Evolutionary conservation across 1,140 invertebrate species (phyloP).

Genomic region (Drosophila kanapiae): DNA sequence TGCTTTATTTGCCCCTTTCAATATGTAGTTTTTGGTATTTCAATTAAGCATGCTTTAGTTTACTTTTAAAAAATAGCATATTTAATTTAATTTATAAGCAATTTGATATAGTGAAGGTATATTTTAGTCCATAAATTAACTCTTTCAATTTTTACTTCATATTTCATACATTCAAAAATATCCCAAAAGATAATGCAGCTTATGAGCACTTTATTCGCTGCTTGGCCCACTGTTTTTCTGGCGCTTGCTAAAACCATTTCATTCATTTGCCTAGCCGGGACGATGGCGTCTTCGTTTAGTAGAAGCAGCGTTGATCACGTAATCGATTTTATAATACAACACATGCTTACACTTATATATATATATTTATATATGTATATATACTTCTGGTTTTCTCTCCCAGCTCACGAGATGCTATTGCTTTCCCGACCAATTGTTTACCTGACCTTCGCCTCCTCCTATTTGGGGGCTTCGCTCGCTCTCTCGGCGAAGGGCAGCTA

Average conservation of each 20-base stretch:
- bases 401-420: slow-evolving; percentile 21
- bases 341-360: slow-evolving; percentile 25
- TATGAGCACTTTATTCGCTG: neutral
- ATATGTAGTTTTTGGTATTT: no score
- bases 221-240: slow-evolving; percentile 48
- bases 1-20: no score
- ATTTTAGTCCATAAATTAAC: no score
- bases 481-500: slow-evolving; percentile 56
- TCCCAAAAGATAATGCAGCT: neutral
- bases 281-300: slow-evolving; percentile 70
- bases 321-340: slow-evolving; percentile 79
- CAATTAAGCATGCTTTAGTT: no score
- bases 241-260: slow-evolving; percentile 27
- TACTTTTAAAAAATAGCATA: no score
- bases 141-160: neutral
- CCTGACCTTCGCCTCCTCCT: slow-evolving; percentile 68
- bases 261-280: slow-evolving; percentile 56
- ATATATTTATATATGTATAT: slow-evolving; percentile 6
- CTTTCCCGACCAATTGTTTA: slow-evolving; percentile 59
- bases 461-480: slow-evolving; percentile 21
- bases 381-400: slow-evolving; percentile 10
- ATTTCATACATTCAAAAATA: neutral
- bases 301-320: slow-evolving; percentile 63
- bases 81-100: no score
- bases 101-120: no score